Evolutionary conservation across 2,797 vertebrate genomes (phyloP).

Genomic region (Melanotaenia trifasciata): DNA sequence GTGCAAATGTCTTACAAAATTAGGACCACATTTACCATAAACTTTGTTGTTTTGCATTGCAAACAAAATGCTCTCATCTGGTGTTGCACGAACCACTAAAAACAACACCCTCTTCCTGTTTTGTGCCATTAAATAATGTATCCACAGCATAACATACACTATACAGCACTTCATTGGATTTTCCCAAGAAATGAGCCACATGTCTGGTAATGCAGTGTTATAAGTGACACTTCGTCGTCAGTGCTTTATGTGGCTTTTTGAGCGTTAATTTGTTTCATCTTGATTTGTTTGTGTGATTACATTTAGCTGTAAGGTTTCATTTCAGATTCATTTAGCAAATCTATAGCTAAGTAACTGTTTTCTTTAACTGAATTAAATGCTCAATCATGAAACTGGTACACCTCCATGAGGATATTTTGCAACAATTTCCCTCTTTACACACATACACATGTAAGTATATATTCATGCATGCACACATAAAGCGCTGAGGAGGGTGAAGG

Average conservation of each 20-base stretch:
- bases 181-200: constrained; percentile 10
- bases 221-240: not conserved
- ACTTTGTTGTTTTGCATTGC: constrained; percentile 30
- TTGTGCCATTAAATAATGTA: constrained; percentile 22
- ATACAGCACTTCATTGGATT: constrained; percentile 1
- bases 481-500: constrained; percentile 76
- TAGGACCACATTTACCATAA: constrained; percentile 33
- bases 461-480: constrained; percentile 32
- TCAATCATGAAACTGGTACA: constrained; percentile 35
- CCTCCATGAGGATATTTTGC: constrained; percentile 36
- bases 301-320: constrained; percentile 2
- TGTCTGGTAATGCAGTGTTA: constrained; percentile 14
- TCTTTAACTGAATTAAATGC: constrained; percentile 33
- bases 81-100: constrained; percentile 12
- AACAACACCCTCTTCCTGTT: constrained; percentile 17
- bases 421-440: constrained; percentile 29
- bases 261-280: not conserved
- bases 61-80: constrained; percentile 36
- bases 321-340: not conserved
- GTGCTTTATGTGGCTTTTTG: not conserved
- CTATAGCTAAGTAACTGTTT: constrained; percentile 5
- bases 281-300: constrained; percentile 4
- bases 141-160: constrained; percentile 1
- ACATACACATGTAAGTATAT: constrained; percentile 18
- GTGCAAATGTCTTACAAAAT: constrained; percentile 24